Evolutionary conservation across 2,797 vertebrate genomes (phyloP).

Genomic region (Kryptopterus vitreolus): DNA sequence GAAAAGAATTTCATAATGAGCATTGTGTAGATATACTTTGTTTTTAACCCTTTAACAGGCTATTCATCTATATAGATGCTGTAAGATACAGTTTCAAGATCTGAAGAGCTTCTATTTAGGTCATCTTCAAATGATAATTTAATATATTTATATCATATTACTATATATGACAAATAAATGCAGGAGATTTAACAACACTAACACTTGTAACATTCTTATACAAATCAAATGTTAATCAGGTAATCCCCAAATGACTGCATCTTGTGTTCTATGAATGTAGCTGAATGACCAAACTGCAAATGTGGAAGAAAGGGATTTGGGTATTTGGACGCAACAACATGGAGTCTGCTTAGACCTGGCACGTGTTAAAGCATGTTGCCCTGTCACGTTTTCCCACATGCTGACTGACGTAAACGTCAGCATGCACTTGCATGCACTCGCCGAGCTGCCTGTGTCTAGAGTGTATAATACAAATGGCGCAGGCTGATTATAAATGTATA

Average conservation of each 20-base stretch:
- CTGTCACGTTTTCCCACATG: conserved; percentile 11
- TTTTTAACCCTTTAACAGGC: background rate
- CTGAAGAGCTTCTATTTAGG: background rate
- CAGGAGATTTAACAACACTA: background rate
- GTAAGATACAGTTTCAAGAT: background rate
- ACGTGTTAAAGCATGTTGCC: background rate
- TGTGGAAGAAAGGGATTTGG: background rate
- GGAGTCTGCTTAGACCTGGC: background rate
- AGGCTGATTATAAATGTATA: background rate
- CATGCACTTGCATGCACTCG: background rate
- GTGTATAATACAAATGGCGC: background rate
- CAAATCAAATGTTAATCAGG: background rate
- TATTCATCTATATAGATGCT: background rate
- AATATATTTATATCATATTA: no score
- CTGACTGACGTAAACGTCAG: conserved; percentile 10
- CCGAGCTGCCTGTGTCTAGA: background rate
- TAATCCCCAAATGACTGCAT: background rate
- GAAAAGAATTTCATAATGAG: background rate
- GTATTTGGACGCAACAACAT: background rate
- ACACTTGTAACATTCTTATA: background rate
- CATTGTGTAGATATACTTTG: background rate
- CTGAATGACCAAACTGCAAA: background rate
- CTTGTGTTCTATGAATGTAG: background rate
- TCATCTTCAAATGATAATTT: background rate
- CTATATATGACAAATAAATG: background rate